Conservation (phyloP, 2,113 vertebrate species). For the Lophura nycthemera region DNA sequence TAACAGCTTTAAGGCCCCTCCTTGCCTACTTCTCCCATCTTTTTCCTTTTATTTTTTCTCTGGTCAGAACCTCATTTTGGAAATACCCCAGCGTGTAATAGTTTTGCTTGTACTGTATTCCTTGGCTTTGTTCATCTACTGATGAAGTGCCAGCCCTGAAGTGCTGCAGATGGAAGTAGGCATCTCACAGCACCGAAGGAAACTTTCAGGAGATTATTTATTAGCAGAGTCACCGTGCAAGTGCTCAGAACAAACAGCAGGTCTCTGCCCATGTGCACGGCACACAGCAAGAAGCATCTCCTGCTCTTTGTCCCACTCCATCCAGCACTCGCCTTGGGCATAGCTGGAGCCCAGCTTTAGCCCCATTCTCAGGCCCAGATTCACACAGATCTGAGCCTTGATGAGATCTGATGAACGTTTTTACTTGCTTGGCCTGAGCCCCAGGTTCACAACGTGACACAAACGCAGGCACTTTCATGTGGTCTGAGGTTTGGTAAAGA, state of each 20-base stretch:
- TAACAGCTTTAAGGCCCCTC: not conserved
- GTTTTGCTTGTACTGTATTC: conserved; percentile 33
- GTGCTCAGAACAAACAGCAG: not conserved
- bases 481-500: conserved; percentile 68
- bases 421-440: conserved; percentile 32
- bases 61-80: conserved; percentile 40
- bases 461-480: conserved; percentile 35
- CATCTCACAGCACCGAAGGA: not conserved
- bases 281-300: not conserved
- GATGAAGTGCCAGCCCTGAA: conserved; percentile 63
- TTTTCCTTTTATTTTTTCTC: not conserved
- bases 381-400: conserved; percentile 11
- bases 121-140: conserved; percentile 54
- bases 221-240: not conserved
- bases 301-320: not conserved
- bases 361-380: conserved; percentile 1
- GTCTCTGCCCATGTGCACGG: not conserved
- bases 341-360: not conserved
- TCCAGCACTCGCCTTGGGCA: fast-evolving
- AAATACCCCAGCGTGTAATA: conserved; percentile 45
- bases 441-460: conserved; percentile 11
- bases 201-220: conserved; percentile 7
- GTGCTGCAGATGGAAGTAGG: conserved; percentile 48
- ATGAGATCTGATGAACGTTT: conserved; percentile 27
- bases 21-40: not conserved